Base-by-base conservation (phyloP, 2,797 vertebrate species). In the Pseudochirops cupreus region DNA sequence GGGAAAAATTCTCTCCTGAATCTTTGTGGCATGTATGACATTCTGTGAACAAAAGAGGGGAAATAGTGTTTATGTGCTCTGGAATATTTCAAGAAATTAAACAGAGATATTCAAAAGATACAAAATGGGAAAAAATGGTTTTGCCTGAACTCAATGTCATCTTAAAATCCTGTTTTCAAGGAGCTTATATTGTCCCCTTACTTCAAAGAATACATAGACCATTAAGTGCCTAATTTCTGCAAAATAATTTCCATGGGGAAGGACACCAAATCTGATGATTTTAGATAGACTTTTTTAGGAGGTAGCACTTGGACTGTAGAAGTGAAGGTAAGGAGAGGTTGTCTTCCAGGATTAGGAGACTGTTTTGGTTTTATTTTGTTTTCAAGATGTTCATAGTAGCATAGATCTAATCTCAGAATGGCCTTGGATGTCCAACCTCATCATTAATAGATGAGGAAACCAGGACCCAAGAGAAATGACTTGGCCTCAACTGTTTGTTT, bases 11-110 rank as follows among this genome's bases (percentile, higher is more conserved):
- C 24, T 93, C 93, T 94, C 29, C n/a, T 74, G 53, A 5, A 31
- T 59, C n/a, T 96, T 90, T 90, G 82, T 94, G 89, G 50, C 33
- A 10, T 33, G 6, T 92, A 74, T 50, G 82, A 57, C 3, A 93
- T 74, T 93, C 50, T 26, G 4, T 95, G 21, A 29, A 95, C 29
- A 56, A 13, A 13, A 39, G 46, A 9, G 18, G 54, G 90, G 92
- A 92, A n/a, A 56, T 26, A 46, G 91, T 26, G 18, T 92, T 21
- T 33, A 56, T 56, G 31, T 91, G 59, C 21, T 67, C 55, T 93
- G 91, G 92, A 93, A 56, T 12, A 62, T 26, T 95, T 95, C 59
- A 39, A 94, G 39, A 91, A 93, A 94, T 91, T 89, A 95, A 93
- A 53, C 50, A 55, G 56, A 96, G 74, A 33, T 52, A 90, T 90